Evolutionary conservation across 2,797 vertebrate genomes (phyloP).

Genomic region (Morelia viridis): DNA sequence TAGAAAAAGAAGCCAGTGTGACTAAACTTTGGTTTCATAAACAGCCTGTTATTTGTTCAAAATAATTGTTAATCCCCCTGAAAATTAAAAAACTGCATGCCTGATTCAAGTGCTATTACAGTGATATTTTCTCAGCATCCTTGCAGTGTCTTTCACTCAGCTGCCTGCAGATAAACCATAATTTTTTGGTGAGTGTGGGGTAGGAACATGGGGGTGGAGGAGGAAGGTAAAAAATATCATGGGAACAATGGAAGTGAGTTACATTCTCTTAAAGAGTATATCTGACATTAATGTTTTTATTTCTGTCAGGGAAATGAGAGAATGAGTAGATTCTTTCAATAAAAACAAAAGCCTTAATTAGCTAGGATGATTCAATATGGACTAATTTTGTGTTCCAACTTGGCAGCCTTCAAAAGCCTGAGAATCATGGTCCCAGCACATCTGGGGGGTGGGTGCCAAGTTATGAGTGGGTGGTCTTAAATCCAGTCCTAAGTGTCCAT

Average conservation of each 20-base stretch:
- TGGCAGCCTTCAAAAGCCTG: background rate
- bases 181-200: background rate
- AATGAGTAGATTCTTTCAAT: background rate
- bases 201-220: background rate
- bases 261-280: conserved; percentile 11
- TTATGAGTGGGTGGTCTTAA: background rate
- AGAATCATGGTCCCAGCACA: background rate
- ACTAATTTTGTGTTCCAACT: background rate
- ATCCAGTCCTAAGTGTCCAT: background rate
- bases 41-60: conserved; percentile 35
- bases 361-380: background rate
- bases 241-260: background rate
- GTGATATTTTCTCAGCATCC: background rate
- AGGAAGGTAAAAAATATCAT: background rate
- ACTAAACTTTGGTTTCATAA: conserved; percentile 4
- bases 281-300: background rate
- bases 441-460: background rate
- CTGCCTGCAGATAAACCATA: background rate
- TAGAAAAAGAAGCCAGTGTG: conserved; percentile 8
- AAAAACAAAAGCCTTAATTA: conserved; percentile 17
- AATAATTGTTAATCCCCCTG: conserved; percentile 12
- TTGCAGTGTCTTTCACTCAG: conserved; percentile 4
- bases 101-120: background rate
- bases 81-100: conserved; percentile 1
- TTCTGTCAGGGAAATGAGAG: background rate